Evolutionary conservation across 2,888 invertebrate genomes (phyloP), one percentile per base, ranked within the genome.

Genomic region (Corbicula japonica): DNA sequence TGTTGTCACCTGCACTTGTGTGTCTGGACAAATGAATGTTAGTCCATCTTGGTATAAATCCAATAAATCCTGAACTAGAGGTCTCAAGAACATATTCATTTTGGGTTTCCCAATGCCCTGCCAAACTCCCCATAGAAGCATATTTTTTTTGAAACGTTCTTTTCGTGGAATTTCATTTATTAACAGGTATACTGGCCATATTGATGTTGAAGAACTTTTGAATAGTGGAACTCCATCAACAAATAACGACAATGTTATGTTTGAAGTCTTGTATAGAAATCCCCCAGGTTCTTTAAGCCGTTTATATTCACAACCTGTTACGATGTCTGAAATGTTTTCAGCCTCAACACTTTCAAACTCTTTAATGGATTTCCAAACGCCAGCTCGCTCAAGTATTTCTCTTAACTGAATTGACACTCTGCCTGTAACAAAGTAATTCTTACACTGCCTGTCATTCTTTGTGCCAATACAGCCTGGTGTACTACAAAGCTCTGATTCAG

Each of bases 161-260:
- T 70, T 70, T 26, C 60, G 52, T 21, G 65, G 75, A 12, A 76
- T 34, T 56, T 80, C 76, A 68, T 80, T 80, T 6, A 76, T 34
- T 1, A 76, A 18, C 15, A 80, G 46, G 35, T 80, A 80, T 10
- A 80, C 80, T 28, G 80, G 60, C 80, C 80, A 80, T 15, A 73
- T 18, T 26, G 62, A 68, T 4, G 54, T 23, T 28, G 70, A 74
- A 38, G 68, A 61, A 32, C 56, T 62, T 46, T 80, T 83, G 38
- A 80, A 72, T 0, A 74, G 26, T 34, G 60, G 50, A n/a, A 62
- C 21, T 10, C 61, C 50, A 46, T 70, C 50, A 6, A 32, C 52
- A n/a, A 71, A 71, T 18, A 71, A 18, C 21, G 71, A 62, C 32
- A 81, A 62, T 32, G 71, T 52, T 35, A 75, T 54, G 35, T 69